phyloP scores from a whole-genome alignment of 2,888 invertebrate species.

The Meghimatium bilineatum region DNA sequence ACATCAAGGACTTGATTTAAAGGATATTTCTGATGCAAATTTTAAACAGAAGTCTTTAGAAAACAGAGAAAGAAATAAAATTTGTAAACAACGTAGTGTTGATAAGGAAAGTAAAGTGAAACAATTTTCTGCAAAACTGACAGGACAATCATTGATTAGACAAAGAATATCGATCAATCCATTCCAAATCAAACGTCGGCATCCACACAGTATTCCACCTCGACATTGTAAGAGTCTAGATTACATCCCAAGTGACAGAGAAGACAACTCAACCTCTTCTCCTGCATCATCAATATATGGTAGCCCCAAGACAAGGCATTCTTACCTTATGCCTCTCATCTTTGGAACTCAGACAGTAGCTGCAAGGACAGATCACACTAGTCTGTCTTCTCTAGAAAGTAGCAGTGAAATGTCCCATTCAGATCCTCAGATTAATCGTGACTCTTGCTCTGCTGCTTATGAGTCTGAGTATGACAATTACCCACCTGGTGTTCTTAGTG shows the following conservation, averaged over 20 bases:
- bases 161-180: conserved; percentile 41
- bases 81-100: neutral
- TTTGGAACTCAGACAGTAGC: conserved; percentile 58
- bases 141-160: neutral
- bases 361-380: conserved; percentile 70
- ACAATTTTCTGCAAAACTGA: neutral
- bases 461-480: conserved; percentile 86
- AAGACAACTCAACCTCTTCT: conserved; percentile 60
- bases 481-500: conserved; percentile 79
- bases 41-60: conserved; percentile 1
- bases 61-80: neutral
- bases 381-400: conserved; percentile 73
- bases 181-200: conserved; percentile 71
- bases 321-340: conserved; percentile 66
- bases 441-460: conserved; percentile 81
- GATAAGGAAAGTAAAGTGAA: neutral
- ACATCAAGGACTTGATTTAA: neutral
- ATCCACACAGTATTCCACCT: conserved; percentile 65
- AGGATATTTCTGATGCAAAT: neutral
- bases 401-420: conserved; percentile 76
- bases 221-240: conserved; percentile 74
- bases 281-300: conserved; percentile 65
- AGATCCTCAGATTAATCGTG: conserved; percentile 73
- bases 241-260: conserved; percentile 74
- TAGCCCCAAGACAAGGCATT: conserved; percentile 65